Evolutionary conservation across 2,888 invertebrate species (phyloP).

Genomic region (Poecilobothrus nobilitatus): DNA sequence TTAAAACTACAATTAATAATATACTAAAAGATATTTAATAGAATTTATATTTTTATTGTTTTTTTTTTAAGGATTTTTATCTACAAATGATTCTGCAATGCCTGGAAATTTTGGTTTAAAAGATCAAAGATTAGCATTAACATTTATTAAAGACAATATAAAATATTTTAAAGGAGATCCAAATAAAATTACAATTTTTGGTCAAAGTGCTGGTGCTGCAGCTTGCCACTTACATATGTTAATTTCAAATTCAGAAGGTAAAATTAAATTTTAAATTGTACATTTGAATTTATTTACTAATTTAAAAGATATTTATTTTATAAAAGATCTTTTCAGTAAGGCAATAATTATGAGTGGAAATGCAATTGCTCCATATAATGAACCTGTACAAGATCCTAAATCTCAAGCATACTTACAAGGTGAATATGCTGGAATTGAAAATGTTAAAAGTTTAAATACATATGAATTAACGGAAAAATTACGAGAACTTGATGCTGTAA

Average conservation of each 20-base stretch:
- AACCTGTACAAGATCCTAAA: slow-evolving; percentile 27
- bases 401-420: slow-evolving; percentile 41
- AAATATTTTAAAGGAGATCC: slow-evolving; percentile 44
- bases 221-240: slow-evolving; percentile 46
- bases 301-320: neutral
- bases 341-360: slow-evolving; percentile 47
- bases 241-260: slow-evolving; percentile 41
- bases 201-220: slow-evolving; percentile 46
- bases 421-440: slow-evolving; percentile 39
- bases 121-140: slow-evolving; percentile 45
- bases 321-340: slow-evolving; percentile 40
- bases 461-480: slow-evolving; percentile 41
- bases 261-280: neutral
- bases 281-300: neutral
- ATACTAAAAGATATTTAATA: no score
- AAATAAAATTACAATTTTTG: slow-evolving; percentile 44
- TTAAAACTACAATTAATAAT: neutral
- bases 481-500: slow-evolving; percentile 38
- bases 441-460: slow-evolving; percentile 31
- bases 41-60: neutral
- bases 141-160: slow-evolving; percentile 46
- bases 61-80: slow-evolving; percentile 40
- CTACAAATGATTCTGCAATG: slow-evolving; percentile 44
- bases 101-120: slow-evolving; percentile 48
- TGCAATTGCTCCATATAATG: slow-evolving; percentile 41